Evolutionary conservation across 2,888 invertebrate species (phyloP), one percentile per base, ranked within the genome.

Genomic region (Epsilonema sp.): DNA sequence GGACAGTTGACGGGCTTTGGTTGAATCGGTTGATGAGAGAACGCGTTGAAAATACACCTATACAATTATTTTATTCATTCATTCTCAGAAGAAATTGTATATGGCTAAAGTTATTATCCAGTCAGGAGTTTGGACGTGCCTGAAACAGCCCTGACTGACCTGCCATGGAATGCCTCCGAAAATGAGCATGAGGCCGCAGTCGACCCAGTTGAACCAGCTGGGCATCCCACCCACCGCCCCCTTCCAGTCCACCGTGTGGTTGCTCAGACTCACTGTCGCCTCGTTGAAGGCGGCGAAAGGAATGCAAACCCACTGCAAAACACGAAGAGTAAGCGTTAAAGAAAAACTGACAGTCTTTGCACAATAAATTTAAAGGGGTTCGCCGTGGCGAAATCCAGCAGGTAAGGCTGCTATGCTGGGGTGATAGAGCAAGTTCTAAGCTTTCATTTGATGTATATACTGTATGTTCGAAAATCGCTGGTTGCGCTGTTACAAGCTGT

Each of bases 111-210:
- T n/a, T n/a, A n/a, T n/a, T n/a, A n/a, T n/a, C n/a, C n/a, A n/a
- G n/a, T n/a, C n/a, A n/a, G n/a, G n/a, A 16, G 36, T 36, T 36
- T 36, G 36, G n/a, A n/a, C n/a, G n/a, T n/a, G n/a, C 11, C 37
- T 21, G 21, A 45, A 45, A 44, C 16, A 19, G 11, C 21, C 4
- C 3, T n/a, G 20, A 37, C 8, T 20, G 57, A 79, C 80, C 78
- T 90, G 86, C 89, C 92, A 92, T 0, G 92, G 92, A 58, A 92
- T 90, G 39, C 92, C 92, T 20, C 92, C 92, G 60, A 92, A 87
- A 42, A 90, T 72, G 49, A 92, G 73, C 57, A 94, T 72, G 56
- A 92, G 70, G 13, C 83, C 85, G 57, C 82, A 79, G 70, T 92
- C 92, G 44, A 83, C 58, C 65, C 90, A 92, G 57, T 74, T 78